Base-by-base conservation (phyloP, 2,113 vertebrate species). In the Bufo gargarizans region DNA sequence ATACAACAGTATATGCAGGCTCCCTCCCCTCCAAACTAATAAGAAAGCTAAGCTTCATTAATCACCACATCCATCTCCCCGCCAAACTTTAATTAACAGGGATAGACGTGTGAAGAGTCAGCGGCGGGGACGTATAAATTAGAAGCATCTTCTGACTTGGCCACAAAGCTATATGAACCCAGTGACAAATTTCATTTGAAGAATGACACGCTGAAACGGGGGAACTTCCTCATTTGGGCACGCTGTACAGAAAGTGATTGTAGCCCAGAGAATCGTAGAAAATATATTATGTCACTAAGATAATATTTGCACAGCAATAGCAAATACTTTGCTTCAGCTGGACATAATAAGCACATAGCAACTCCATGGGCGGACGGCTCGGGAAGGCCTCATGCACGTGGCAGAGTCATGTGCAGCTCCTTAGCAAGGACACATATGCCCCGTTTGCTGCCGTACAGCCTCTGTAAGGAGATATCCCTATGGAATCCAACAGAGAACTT, bases 131-230 rank as follows among this genome's bases (percentile, higher is more conserved):
- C 88, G 92, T 93, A 93, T 93, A 94, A 95, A 94, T 94, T 93
- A 89, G 89, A 94, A 93, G 92, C 89, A 93, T 91, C 90, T 90
- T 91, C 91, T 91, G 92, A 93, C 92, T 92, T 89, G 91, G 91
- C 90, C 90, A 86, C 19, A 83, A 76, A 90, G 85, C 81, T 67
- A 86, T 67, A 86, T 90, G 2, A 71, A 87, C 86, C 91, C 67
- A 74, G 90, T 93, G 93, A 94, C 94, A 93, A 93, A 89, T 92
- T 94, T 93, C 91, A 89, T 88, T 86, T 90, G 89, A 90, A 90
- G 91, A 94, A 94, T 91, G 89, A 94, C 90, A 92, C 92, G 93
- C 91, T 90, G 90, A 91, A 72, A 88, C 77, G 91, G 91, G 93
- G 84, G 89, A 2, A 83, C 92, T 69, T 90, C 69, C 91, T 93